Base-by-base conservation (phyloP, 1,140 invertebrate species). In the Condylostylus longicornis region DNA sequence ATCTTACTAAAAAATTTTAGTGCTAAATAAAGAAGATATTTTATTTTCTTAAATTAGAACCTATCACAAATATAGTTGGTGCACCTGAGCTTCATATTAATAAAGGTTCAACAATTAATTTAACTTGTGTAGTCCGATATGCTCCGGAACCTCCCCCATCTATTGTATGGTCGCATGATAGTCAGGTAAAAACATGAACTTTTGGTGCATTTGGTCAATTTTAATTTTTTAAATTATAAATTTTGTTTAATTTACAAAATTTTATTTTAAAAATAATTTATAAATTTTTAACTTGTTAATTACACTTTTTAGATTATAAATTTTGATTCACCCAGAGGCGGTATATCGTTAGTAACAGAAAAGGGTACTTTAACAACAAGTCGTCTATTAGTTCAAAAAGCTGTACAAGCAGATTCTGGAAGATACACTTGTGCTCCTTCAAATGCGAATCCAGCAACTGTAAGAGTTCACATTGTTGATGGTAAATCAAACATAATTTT, bases 41-140 rank as follows among this genome's bases (percentile, higher is more conserved):
- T 25, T 42, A 36, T 42, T 42, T 54, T 68, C 18, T n/a, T n/a
- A n/a, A n/a, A n/a, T n/a, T 70, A 88, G 84, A 87, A 56, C 82
- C 83, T 19, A 76, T 82, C 44, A 86, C 83, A 3, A 76, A 82
- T 57, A 80, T 89, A 41, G 58, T 80, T 36, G 83, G 83, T 10
- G 82, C 79, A 15, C 73, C 78, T 1, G 81, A 86, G 47, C 54
- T 88, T 43, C 83, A 78, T 62, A 82, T 88, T 52, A 82, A 87
- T 63, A 75, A 76, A 48, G 82, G 82, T 29, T 86, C 82, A 43
- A 86, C 82, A 25, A 86, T 89, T 58, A 89, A 88, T 65, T 62
- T 89, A 33, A 88, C 84, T 1, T 89, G 85, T 61, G 69, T 84
- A 42, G 80, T 88, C 8, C 72, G 72, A 48, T 79, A 79, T 49